Base-by-base conservation (phyloP, 1,140 invertebrate species). In the Magallana ariakensis region DNA sequence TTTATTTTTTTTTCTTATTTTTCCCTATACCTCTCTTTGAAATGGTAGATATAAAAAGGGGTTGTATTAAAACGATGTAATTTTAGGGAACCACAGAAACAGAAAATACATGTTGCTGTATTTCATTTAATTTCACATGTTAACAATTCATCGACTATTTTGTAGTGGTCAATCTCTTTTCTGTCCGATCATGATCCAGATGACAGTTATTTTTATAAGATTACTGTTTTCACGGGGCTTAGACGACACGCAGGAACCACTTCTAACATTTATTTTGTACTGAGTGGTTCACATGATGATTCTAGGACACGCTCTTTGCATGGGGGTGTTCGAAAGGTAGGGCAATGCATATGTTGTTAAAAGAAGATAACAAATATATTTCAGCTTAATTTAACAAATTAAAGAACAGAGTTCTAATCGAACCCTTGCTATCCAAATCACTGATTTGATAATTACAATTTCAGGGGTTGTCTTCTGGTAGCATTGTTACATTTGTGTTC, bases 401-500 rank as follows among this genome's bases (percentile, higher is more conserved):
- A 9, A 10, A 54, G 10, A 13, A 16, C 8, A 54, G 53, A 81
- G 1, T 46, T 46, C 5, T 16, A 9, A 81, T 16, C 26, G n/a
- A 26, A 16, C 53, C 53, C 26, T 10, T 55, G 53, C n/a, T 46
- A 66, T 19, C 5, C 55, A 26, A 15, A 16, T 87, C 3, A n/a
- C 33, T 22, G 26, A 70, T 66, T 70, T 83, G 19, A 54, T 19
- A 60, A 81, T 53, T 80, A 82, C 46, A 86, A 60, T 89, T 89
- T 53, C 80, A 94, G 93, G 90, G 89, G 1, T 92, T 92, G 70
- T 86, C 85, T 66, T 90, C 88, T 13, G 92, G 93, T n/a, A 93
- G 91, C 86, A 91, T 94, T 6, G 90, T 88, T 66, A 93, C 92
- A 82, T 94, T 92, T 88, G 86, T 94, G 16, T 90, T 94, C 90